These are phyloP conservation scores for Austrolebias charrua DNA, from an alignment of 2,797 vertebrate species.

Conservation along the genomic window DNA sequence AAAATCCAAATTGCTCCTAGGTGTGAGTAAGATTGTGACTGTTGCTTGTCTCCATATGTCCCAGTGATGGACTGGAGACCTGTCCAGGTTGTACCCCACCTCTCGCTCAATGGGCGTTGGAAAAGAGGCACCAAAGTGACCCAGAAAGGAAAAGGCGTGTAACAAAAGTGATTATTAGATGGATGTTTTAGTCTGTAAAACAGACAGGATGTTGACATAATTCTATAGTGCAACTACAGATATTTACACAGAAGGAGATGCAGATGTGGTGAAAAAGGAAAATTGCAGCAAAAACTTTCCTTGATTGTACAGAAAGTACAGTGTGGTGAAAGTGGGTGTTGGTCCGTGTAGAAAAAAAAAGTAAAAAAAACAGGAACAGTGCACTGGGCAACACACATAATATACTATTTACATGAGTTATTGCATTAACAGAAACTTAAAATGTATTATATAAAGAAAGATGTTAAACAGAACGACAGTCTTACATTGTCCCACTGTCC, in stretches of 20 bases:
- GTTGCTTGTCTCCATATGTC: no score
- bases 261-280: constrained; percentile 3
- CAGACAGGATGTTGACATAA: constrained; percentile 46
- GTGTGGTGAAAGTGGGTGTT: constrained; percentile 48
- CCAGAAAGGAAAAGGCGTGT: no score
- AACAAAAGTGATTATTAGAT: no score
- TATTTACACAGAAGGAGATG: constrained; percentile 28
- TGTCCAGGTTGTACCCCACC: no score
- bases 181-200: constrained; percentile 21
- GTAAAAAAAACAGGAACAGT: constrained; percentile 45
- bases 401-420: constrained; percentile 25
- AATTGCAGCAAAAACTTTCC: constrained; percentile 27
- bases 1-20: no score
- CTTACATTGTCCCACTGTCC: no score
- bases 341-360: constrained; percentile 42
- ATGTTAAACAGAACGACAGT: not conserved
- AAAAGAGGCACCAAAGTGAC: no score
- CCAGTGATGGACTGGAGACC: no score
- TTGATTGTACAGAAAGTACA: constrained; percentile 59
- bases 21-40: no score
- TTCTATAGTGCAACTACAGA: constrained; percentile 50
- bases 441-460: no score
- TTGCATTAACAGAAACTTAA: constrained; percentile 1
- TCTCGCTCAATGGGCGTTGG: no score
- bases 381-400: constrained; percentile 25